Base-by-base conservation (phyloP, 1,140 invertebrate species). In the Thaumatotibia leucotreta region DNA sequence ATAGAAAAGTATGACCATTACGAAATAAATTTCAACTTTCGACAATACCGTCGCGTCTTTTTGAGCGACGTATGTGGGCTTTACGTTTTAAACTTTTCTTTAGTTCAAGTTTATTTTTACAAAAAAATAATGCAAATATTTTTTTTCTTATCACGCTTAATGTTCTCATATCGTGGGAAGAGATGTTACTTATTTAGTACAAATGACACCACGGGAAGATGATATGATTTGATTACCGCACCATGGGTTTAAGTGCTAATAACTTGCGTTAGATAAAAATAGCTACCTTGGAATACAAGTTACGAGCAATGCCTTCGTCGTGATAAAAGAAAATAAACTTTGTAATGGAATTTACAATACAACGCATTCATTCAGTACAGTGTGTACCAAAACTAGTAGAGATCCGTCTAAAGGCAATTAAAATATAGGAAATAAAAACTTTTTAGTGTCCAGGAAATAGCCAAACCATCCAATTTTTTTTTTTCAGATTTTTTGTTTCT, bases 291-390 rank as follows among this genome's bases (percentile, higher is more conserved):
- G 52, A 58, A 14, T 58, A 29, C 52, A 58, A 58, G 52, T 58
- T 20, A 63, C 22, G 33, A 63, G 27, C 61, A 63, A 63, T 63
- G 33, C 61, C 31, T 63, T 63, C 52, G 11, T n/a, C 52, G 52
- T 20, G 27, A 24, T 23, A 63, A 63, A 63, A 63, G 23, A 35
- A 63, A 45, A 39, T 39, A 45, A 45, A 45, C 39, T 45, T 45
- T 45, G 20, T 45, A 17, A 20, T n/a, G 17, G 39, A 14, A 45
- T 2, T 45, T 45, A 45, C 17, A 17, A 11, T 45, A 45, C 17
- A 17, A 11, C 33, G 61, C 61, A 63, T 33, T 63, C 61, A 63
- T 63, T 35, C 61, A 63, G n/a, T n/a, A n/a, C n/a, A n/a, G n/a
- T n/a, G n/a, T n/a, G n/a, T n/a, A n/a, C n/a, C n/a, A n/a, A n/a